phyloP scores from a whole-genome alignment of 2,113 vertebrate genomes.

The Bubalus kerabau region DNA sequence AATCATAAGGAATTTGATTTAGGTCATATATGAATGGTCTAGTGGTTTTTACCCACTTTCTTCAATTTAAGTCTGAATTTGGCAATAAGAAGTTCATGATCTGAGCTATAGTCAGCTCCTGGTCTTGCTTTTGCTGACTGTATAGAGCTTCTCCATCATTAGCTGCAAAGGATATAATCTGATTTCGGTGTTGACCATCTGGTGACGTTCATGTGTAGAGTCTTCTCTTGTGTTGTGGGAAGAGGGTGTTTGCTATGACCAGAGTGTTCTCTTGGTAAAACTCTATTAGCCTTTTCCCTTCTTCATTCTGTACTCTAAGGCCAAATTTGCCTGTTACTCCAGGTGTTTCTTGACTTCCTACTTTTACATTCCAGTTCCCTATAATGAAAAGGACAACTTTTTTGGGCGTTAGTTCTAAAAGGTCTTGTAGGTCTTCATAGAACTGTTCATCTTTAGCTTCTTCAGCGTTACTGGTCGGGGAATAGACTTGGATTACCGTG shows the following conservation, averaged over 20 bases:
- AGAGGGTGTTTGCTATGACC: not conserved
- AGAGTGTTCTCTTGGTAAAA: not conserved
- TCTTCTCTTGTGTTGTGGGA: not conserved
- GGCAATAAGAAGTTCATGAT: not conserved
- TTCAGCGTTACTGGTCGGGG: fast-evolving
- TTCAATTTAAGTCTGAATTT: not conserved
- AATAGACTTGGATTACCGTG: not conserved
- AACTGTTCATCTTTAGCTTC: not conserved
- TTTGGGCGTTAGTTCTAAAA: not conserved
- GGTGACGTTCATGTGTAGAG: not conserved
- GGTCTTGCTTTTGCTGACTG: not conserved
- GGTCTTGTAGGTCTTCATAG: not conserved
- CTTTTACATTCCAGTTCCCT: not conserved
- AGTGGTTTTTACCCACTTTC: not conserved
- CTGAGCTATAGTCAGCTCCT: not conserved
- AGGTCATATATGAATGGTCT: not conserved
- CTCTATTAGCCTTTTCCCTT: not conserved
- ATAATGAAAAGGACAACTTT: not conserved
- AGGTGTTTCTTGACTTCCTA: not conserved
- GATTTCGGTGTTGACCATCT: not conserved
- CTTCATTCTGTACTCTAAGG: not conserved
- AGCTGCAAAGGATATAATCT: not conserved
- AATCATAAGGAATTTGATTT: not conserved
- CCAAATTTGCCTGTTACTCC: not conserved
- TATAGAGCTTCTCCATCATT: not conserved